Percentiles rank a stretch among this genome's conserved stretches.
phyloP scores from a whole-genome alignment of 2,113 vertebrate species.

The Melanocharis versteri region DNA sequence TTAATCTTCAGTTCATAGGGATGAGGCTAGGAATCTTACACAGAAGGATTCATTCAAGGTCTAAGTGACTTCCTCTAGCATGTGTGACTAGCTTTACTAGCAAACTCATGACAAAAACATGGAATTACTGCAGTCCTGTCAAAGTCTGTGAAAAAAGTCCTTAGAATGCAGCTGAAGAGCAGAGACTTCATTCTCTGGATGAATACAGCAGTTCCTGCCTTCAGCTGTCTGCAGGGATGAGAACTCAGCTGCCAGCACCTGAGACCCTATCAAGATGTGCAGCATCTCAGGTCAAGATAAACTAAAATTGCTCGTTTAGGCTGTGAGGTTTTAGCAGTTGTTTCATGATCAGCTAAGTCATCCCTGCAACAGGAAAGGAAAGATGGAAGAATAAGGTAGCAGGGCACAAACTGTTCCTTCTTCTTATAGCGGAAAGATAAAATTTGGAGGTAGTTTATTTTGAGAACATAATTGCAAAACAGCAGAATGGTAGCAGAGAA shows the following conservation, averaged over 20 bases:
- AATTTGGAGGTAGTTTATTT: neutral
- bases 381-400: neutral
- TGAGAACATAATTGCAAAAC: neutral
- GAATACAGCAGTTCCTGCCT: neutral
- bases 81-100: neutral
- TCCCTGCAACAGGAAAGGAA: neutral
- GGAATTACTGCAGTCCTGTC: neutral
- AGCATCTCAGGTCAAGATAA: neutral
- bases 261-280: neutral
- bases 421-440: neutral
- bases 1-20: neutral
- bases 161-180: neutral
- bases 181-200: neutral
- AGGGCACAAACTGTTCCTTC: neutral
- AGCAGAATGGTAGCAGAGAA: neutral
- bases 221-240: neutral
- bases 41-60: neutral
- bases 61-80: neutral
- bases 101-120: neutral
- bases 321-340: neutral
- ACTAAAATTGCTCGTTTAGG: neutral
- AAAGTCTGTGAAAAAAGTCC: neutral
- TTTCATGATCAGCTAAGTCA: neutral
- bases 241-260: neutral
- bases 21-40: neutral